These are phyloP conservation scores for Ridgeia piscesae DNA, from an alignment of 1,140 invertebrate species.

Conservation along the genomic window DNA sequence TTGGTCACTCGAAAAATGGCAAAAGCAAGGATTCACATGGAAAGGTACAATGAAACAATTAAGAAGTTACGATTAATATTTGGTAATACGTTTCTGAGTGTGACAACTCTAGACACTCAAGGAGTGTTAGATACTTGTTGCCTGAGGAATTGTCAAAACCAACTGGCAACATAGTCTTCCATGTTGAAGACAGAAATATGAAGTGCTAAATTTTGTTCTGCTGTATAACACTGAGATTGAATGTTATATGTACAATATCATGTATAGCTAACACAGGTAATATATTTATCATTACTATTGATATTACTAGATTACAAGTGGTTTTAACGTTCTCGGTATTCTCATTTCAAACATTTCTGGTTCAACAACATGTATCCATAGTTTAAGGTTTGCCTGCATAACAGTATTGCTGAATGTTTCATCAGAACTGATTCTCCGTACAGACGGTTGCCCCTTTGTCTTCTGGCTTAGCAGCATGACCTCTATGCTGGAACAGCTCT, in stretches of 20 bases:
- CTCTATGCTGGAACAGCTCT: not conserved
- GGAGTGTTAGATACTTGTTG: conserved; percentile 24
- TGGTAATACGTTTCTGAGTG: not conserved
- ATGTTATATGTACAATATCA: conserved; percentile 7
- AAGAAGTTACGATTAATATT: conserved; percentile 20
- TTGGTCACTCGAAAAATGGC: conserved; percentile 24
- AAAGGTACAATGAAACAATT: conserved; percentile 25
- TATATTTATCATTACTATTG: not conserved
- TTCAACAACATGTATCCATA: conserved; percentile 9
- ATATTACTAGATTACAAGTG: not conserved
- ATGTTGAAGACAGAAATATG: not conserved
- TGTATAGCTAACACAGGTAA: not conserved
- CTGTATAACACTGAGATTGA: not conserved
- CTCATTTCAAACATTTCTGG: conserved; percentile 9
- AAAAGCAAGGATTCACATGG: conserved; percentile 27
- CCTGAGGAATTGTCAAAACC: conserved; percentile 22
- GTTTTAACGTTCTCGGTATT: not conserved
- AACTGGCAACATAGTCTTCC: conserved; percentile 12
- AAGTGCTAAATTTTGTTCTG: too few relatives aligned
- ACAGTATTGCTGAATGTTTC: not conserved
- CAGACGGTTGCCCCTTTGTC: not conserved
- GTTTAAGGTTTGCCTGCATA: not conserved
- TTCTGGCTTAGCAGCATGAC: not conserved
- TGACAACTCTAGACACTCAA: conserved; percentile 16
- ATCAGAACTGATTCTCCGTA: not conserved